Conservation (phyloP, 2,797 vertebrate genomes). For the Acomys russatus region DNA sequence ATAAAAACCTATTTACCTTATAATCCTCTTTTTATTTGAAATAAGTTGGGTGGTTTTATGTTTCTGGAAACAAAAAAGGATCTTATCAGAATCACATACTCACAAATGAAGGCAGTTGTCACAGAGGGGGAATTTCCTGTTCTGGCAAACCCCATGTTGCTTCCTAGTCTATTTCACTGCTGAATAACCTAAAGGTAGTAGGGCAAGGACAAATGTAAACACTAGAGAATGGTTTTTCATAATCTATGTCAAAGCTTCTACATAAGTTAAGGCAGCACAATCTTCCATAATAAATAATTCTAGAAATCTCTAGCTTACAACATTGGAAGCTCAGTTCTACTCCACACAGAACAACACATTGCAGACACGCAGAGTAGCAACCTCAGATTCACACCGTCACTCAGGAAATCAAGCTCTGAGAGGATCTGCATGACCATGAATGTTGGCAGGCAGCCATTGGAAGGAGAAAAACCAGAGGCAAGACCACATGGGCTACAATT, state of each 20-base stretch:
- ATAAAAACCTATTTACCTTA: conserved; percentile 37
- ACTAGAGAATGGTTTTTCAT: background rate
- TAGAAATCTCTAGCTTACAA: background rate
- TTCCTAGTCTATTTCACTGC: background rate
- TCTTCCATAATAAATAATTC: background rate
- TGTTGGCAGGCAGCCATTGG: accelerated
- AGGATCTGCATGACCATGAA: background rate
- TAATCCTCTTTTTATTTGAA: conserved; percentile 56
- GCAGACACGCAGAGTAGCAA: accelerated
- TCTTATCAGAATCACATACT: conserved; percentile 6
- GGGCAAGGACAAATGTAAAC: background rate
- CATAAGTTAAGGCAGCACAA: background rate
- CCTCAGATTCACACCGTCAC: background rate
- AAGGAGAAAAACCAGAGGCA: background rate
- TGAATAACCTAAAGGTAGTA: background rate
- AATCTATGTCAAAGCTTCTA: background rate
- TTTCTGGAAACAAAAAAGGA: background rate
- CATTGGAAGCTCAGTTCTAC: background rate
- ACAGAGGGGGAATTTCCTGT: background rate
- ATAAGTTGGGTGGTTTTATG: conserved; percentile 19
- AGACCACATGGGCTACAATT: background rate
- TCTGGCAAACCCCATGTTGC: background rate
- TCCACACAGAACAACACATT: background rate
- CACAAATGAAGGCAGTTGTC: background rate
- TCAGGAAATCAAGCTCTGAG: background rate